Conservation (phyloP, 1,140 invertebrate species). For the Laupala kohalensis region DNA sequence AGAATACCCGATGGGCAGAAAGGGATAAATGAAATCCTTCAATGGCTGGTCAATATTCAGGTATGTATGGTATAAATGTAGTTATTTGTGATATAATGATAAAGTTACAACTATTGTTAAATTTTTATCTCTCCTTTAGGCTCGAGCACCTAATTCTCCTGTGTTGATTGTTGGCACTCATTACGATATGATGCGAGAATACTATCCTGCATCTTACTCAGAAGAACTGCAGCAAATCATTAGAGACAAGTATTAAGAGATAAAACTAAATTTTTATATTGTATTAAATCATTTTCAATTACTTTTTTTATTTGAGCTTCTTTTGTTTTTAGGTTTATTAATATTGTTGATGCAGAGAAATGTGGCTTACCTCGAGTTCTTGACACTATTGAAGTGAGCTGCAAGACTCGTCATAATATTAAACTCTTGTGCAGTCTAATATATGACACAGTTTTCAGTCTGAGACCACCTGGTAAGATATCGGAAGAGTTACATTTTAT, state of each 20-base stretch:
- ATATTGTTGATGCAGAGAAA: constrained; percentile 89
- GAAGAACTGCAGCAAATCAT: constrained; percentile 82
- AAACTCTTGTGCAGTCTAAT: constrained; percentile 82
- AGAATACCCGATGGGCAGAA: constrained; percentile 82
- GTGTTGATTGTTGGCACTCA: constrained; percentile 91
- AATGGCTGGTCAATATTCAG: constrained; percentile 93
- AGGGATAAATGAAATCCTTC: constrained; percentile 78
- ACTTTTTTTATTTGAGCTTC: background rate
- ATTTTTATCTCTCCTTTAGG: constrained; percentile 34
- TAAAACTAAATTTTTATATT: background rate
- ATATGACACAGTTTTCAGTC: constrained; percentile 85
- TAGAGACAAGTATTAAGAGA: constrained; percentile 37
- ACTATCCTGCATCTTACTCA: constrained; percentile 52
- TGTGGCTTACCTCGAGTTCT: constrained; percentile 85
- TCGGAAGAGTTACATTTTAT: background rate
- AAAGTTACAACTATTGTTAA: background rate
- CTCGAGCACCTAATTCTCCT: constrained; percentile 83
- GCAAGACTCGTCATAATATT: constrained; percentile 83
- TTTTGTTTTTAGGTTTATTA: constrained; percentile 55
- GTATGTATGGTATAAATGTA: constrained; percentile 22
- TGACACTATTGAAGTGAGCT: constrained; percentile 84
- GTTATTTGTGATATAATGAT: background rate
- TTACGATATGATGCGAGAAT: constrained; percentile 68
- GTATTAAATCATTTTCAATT: background rate
- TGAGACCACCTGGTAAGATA: constrained; percentile 58